Percentiles rank a stretch among this genome's conserved stretches.
Evolutionary conservation across 1,140 invertebrate species (phyloP).

Genomic region (Diorhabda sublineata): DNA sequence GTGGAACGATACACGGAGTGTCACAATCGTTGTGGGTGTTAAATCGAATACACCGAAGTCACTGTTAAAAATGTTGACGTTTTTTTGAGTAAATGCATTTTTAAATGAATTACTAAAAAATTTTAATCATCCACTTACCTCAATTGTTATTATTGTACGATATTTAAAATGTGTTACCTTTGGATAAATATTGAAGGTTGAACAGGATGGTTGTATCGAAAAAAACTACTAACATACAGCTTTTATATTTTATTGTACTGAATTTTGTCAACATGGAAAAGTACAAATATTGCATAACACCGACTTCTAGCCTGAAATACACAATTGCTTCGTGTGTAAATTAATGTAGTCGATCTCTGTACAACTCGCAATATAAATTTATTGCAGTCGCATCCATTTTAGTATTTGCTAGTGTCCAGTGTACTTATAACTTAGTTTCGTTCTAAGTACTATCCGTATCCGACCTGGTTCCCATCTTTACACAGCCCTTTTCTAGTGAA

Average conservation of each 20-base stretch:
- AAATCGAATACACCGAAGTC: no score
- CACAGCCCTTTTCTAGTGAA: conserved; percentile 36
- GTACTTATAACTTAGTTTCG: conserved; percentile 34
- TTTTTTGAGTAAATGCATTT: no score
- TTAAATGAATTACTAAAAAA: no score
- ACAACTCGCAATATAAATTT: conserved; percentile 20
- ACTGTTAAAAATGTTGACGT: no score
- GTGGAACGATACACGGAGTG: no score
- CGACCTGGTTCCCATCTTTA: conserved; percentile 41
- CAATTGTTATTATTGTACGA: no score
- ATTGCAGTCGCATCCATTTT: conserved; percentile 29
- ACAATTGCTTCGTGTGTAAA: conserved; percentile 42
- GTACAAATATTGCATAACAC: conserved; percentile 51
- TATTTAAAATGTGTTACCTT: no score
- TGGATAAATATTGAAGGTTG: no score
- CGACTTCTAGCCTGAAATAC: conserved; percentile 47
- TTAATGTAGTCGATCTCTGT: conserved; percentile 19
- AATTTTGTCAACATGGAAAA: conserved; percentile 51
- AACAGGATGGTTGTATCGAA: no score
- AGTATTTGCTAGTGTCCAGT: conserved; percentile 41
- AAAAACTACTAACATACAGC: conserved; percentile 20
- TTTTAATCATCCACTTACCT: no score
- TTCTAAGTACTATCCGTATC: conserved; percentile 36
- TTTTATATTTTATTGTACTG: conserved; percentile 50
- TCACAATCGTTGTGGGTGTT: no score